Base-by-base conservation (phyloP, 2,113 vertebrate genomes). In the Phaethon lepturus region DNA sequence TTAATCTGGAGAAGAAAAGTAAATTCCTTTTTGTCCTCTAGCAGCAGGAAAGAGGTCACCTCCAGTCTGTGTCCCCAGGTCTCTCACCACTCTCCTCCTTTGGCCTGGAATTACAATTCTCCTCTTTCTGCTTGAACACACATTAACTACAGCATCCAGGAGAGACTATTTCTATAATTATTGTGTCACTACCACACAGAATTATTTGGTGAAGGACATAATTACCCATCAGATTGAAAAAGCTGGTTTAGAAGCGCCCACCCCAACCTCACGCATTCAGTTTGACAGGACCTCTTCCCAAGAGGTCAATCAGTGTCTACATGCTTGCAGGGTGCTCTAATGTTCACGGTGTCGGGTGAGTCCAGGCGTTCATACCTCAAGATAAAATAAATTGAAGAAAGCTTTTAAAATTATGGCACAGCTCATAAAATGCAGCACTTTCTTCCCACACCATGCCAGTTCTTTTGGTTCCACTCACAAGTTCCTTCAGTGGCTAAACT, bases 1-100 rank as follows among this genome's bases (percentile, higher is more conserved):
- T 73, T 80, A 71, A 44, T 1, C 6, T 0, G 1, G 24, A 31
- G 7, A 81, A 47, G 29, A 53, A 56, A 6, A 31, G 2, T 0
- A 73, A 67, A 93, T 63, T 64, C 6, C 9, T 47, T 88, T 76
- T 59, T 77, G 17, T 25, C 12, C 9, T 5, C 29, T 22, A 78
- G 28, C 19, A 74, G 20, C 26, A 49, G 11, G 45, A 69, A 67
- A 80, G 38, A 44, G 3, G 5, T 59, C 15, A 55, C 4, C 4
- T 77, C 25, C 24, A 83, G 52, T 2, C 4, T 59, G 9, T n/a
- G 8, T 38, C 13, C 35, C 10, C 68, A n/a, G 7, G 4, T 88
- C 13, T 56, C 18, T 79, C 38, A 60, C 11, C 23, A 13, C 10
- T 74, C 6, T 86, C 24, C 29, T 60, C 12, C 40, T 84, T 56